Evolutionary conservation across 1,140 invertebrate genomes (phyloP).

Genomic region (Calephelis nemesis): DNA sequence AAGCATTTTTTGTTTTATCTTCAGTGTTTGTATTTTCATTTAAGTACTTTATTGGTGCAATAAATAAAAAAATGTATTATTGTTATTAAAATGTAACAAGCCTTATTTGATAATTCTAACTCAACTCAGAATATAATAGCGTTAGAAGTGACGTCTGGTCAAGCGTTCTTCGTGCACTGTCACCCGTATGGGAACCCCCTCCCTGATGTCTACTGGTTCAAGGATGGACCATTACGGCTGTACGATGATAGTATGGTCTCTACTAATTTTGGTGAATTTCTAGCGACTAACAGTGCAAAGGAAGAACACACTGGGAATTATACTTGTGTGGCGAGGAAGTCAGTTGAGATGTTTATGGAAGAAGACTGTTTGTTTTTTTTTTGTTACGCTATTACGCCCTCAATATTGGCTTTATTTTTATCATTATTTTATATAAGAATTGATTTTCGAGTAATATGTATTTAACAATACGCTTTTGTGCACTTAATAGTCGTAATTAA

Average conservation of each 20-base stretch:
- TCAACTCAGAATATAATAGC: conserved; percentile 36
- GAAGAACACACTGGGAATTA: conserved; percentile 64
- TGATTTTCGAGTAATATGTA: too few species aligned
- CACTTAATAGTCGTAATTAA: too few species aligned
- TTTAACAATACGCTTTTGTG: too few species aligned
- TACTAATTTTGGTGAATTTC: conserved; percentile 57
- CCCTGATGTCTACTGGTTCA: conserved; percentile 72
- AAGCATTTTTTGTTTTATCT: too few species aligned
- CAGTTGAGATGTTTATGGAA: too few species aligned
- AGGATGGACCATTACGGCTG: conserved; percentile 54
- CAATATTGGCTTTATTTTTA: too few species aligned
- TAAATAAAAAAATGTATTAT: too few species aligned
- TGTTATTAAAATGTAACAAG: conserved; percentile 60
- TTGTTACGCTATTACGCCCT: too few species aligned
- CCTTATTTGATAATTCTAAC: conserved; percentile 45
- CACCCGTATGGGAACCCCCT: conserved; percentile 62
- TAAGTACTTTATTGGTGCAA: too few species aligned
- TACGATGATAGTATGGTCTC: conserved; percentile 60
- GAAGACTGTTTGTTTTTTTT: too few species aligned
- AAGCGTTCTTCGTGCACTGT: conserved; percentile 65
- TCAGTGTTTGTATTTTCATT: too few species aligned
- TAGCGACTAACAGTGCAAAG: conserved; percentile 42
- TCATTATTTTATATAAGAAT: too few species aligned
- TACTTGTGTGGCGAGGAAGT: conserved; percentile 68
- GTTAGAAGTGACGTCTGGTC: conserved; percentile 57